A percentile compares a stretch with the other conserved stretches of the same genome.
Evolutionary conservation across 2,797 vertebrate genomes (phyloP).

Genomic region (Coendou prehensilis): DNA sequence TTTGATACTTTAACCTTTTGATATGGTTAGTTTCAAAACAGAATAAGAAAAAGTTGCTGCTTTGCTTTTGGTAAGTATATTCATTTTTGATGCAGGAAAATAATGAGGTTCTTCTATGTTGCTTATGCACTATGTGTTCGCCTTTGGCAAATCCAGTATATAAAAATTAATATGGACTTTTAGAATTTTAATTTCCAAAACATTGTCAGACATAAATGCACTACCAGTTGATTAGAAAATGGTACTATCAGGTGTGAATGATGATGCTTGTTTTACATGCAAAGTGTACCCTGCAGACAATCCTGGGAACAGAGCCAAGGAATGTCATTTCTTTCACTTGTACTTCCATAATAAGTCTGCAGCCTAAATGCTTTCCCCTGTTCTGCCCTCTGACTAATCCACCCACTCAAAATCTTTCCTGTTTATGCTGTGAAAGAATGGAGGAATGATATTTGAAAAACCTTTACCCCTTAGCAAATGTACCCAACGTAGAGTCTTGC

Average conservation of each 20-base stretch:
- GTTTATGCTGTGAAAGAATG: slow-evolving; percentile 73
- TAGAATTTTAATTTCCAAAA: slow-evolving; percentile 69
- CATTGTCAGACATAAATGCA: neutral
- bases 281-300: slow-evolving; percentile 70
- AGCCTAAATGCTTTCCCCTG: neutral
- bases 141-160: neutral
- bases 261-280: slow-evolving; percentile 21
- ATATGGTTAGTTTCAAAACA: neutral
- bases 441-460: slow-evolving; percentile 37
- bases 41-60: neutral
- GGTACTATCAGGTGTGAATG: neutral
- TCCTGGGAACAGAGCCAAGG: slow-evolving; percentile 70
- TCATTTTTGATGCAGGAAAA: neutral
- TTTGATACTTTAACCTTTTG: neutral
- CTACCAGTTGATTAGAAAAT: slow-evolving; percentile 1
- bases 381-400: slow-evolving; percentile 69
- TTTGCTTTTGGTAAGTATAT: neutral
- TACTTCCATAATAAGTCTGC: slow-evolving; percentile 70
- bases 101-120: neutral
- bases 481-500: neutral
- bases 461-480: neutral
- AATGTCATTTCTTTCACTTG: slow-evolving; percentile 68
- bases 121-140: neutral
- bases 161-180: slow-evolving; percentile 38
- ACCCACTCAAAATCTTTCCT: slow-evolving; percentile 80